Evolutionary conservation across 1,140 invertebrate genomes (phyloP).

Genomic region (Drosophila jambulina): DNA sequence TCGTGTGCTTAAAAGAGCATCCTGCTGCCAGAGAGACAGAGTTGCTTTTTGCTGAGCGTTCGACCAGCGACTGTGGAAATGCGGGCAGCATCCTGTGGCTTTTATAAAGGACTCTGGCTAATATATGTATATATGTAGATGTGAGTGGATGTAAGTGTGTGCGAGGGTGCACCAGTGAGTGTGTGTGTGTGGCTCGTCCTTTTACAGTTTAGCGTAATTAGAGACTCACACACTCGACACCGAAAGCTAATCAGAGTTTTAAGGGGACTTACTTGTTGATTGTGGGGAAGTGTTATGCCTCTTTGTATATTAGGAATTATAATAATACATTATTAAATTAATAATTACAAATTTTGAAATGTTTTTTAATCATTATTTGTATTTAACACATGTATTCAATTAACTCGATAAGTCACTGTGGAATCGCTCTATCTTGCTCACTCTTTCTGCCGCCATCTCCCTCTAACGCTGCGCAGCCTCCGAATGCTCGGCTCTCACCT

Average conservation of each 20-base stretch:
- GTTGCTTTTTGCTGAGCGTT: constrained; percentile 63
- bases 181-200: constrained; percentile 23
- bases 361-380: neutral
- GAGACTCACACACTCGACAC: neutral
- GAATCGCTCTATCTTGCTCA: neutral
- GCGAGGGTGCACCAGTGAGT: constrained; percentile 15
- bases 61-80: constrained; percentile 75
- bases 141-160: constrained; percentile 2
- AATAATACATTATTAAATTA: neutral
- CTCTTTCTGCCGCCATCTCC: constrained; percentile 20
- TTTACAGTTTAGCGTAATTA: constrained; percentile 33
- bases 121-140: constrained; percentile 20
- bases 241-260: constrained; percentile 34
- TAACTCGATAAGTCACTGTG: neutral
- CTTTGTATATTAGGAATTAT: neutral
- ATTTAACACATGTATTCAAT: neutral
- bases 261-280: constrained; percentile 8
- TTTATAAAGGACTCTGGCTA: constrained; percentile 62
- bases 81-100: constrained; percentile 67
- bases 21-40: constrained; percentile 10
- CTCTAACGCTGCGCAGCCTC: constrained; percentile 68
- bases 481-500: constrained; percentile 37
- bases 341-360: neutral
- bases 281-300: neutral
- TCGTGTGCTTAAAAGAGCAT: constrained; percentile 10